A percentile compares a stretch with the other conserved stretches of the same genome.
Conservation (phyloP, 1,140 invertebrate species). For the Asbolus verrucosus region DNA sequence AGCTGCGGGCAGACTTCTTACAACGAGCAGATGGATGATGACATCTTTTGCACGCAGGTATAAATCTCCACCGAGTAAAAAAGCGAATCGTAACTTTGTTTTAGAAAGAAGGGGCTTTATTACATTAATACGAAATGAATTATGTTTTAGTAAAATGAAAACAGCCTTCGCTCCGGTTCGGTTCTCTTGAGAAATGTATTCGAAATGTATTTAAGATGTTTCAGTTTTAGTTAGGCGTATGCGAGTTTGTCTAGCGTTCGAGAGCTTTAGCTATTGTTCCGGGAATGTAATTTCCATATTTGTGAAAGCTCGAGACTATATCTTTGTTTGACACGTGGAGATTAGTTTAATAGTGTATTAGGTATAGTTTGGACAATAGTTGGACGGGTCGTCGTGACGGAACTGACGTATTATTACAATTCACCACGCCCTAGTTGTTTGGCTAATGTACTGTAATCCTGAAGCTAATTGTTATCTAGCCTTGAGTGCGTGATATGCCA, state of each 20-base stretch:
- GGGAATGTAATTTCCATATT: constrained; percentile 13
- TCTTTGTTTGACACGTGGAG: constrained; percentile 2
- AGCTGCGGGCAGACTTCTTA: no score
- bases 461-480: constrained; percentile 30
- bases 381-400: constrained; percentile 5
- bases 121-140: background rate
- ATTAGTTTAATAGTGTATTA: no score
- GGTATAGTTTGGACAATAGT: background rate
- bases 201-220: constrained; percentile 23
- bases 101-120: background rate
- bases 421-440: constrained; percentile 42
- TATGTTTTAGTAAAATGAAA: constrained; percentile 1
- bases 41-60: no score
- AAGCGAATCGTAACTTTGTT: no score
- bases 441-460: constrained; percentile 28
- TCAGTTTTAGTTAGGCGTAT: constrained; percentile 9
- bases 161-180: background rate
- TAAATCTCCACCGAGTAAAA: no score
- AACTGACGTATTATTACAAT: constrained; percentile 30
- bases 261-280: background rate
- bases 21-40: no score
- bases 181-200: constrained; percentile 6
- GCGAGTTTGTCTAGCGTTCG: constrained; percentile 13
- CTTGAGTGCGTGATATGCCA: constrained; percentile 40
- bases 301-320: background rate